A percentile compares a stretch with the other conserved stretches of the same genome.
These are phyloP conservation scores for Nothocercus nigrocapillus DNA, from an alignment of 2,113 vertebrate genomes.

Conservation along the genomic window DNA sequence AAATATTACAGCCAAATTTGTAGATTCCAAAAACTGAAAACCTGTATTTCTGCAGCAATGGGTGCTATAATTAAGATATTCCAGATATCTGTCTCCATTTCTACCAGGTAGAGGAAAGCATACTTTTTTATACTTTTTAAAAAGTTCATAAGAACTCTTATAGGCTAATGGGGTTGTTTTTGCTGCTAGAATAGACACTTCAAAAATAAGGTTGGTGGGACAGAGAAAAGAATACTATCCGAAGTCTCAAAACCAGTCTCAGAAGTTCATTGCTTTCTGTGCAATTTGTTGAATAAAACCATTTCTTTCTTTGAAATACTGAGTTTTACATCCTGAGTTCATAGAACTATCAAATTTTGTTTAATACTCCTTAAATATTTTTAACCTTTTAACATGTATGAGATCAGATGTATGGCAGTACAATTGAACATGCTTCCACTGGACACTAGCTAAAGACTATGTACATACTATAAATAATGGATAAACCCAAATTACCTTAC, in stretches of 20 bases:
- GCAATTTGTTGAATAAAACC: not conserved
- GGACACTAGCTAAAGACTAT: fast-evolving
- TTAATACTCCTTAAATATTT: not conserved
- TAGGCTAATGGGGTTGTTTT: too few species aligned
- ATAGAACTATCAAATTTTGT: not conserved
- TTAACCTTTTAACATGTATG: not conserved
- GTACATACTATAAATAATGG: not conserved
- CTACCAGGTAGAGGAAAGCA: fast-evolving
- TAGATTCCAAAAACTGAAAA: not conserved
- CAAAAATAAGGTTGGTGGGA: fast-evolving
- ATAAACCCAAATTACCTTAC: not conserved
- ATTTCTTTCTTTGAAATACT: not conserved
- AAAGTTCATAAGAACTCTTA: not conserved
- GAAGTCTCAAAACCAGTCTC: not conserved
- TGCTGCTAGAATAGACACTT: not conserved
- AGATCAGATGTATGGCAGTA: not conserved
- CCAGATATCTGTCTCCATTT: not conserved
- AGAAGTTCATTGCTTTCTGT: not conserved
- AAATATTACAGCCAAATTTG: not conserved
- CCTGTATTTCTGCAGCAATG: fast-evolving
- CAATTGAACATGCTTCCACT: not conserved
- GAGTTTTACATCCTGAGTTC: not conserved
- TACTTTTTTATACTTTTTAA: not conserved
- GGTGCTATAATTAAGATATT: not conserved
- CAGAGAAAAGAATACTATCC: fast-evolving